A percentile compares a stretch with the other conserved stretches of the same genome.
These are phyloP conservation scores for Axinella damicornis DNA, from an alignment of 37 sponge, comb jelly and placozoan species.

Conservation along the genomic window DNA sequence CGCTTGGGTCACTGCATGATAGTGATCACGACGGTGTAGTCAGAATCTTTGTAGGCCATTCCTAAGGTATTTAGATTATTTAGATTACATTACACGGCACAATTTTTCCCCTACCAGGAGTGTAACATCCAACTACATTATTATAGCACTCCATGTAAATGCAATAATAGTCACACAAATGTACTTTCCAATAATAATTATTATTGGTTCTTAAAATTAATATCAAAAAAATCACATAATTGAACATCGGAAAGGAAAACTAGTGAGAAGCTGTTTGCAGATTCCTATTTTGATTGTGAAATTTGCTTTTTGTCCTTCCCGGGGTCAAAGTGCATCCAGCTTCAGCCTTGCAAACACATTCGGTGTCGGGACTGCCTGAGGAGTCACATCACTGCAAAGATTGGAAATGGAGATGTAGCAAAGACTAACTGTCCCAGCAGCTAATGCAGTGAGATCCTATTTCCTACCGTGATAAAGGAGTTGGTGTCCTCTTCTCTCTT, in stretches of 20 bases:
- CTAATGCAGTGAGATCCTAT: constrained; percentile 10
- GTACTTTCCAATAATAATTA: no score
- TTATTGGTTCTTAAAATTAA: no score
- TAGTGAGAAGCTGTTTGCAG: constrained; percentile 27
- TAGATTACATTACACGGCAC: no score
- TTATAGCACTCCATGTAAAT: neutral
- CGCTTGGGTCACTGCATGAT: no score
- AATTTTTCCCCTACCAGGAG: no score
- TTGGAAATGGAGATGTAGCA: constrained; percentile 56
- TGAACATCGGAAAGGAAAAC: no score
- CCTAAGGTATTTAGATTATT: no score
- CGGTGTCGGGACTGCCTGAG: constrained; percentile 62
- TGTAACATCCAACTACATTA: neutral
- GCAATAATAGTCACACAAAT: no score
- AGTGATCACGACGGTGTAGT: no score
- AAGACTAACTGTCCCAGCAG: constrained; percentile 46
- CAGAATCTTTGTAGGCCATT: no score
- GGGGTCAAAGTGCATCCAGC: constrained; percentile 54
- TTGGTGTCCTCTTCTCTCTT: no score
- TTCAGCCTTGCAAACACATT: constrained; percentile 53
- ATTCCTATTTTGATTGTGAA: constrained; percentile 60
- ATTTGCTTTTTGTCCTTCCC: constrained; percentile 47
- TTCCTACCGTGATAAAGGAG: constrained; percentile 27
- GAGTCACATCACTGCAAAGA: constrained; percentile 31
- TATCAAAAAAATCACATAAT: no score